Evolutionary conservation across 35 echinoderm and acorn worm genomes (phyloP).

Genomic region (Holothuria glaberrima): DNA sequence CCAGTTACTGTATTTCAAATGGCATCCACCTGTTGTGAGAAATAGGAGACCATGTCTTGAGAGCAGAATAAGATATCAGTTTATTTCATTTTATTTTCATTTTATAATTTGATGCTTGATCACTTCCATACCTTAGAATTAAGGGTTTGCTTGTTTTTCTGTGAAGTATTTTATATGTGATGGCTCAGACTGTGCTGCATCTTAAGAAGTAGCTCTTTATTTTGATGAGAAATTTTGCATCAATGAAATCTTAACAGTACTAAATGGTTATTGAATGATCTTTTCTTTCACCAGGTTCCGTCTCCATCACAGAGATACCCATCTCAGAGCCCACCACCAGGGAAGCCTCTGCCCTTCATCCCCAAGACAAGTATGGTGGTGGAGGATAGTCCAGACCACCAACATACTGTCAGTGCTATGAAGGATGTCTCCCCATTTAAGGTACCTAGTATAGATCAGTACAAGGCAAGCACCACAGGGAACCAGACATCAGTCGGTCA

Average conservation of each 20-base stretch:
- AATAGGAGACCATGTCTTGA: too few relatives aligned
- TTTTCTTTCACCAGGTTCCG: conserved; percentile 12
- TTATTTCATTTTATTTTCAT: too few relatives aligned
- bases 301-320: conserved; percentile 12
- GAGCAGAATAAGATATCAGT: too few relatives aligned
- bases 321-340: neutral
- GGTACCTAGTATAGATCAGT: conserved; percentile 81
- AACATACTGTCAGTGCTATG: neutral
- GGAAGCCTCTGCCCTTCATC: conserved; percentile 29
- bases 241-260: neutral
- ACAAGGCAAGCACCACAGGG: conserved; percentile 62
- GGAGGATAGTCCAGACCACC: neutral
- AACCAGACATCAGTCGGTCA: neutral
- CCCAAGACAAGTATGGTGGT: neutral
- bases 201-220: too few relatives aligned
- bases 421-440: conserved; percentile 67
- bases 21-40: too few relatives aligned
- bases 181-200: too few relatives aligned
- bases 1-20: too few relatives aligned
- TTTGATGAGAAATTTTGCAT: neutral
- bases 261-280: neutral
- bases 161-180: too few relatives aligned
- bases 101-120: too few relatives aligned
- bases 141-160: too few relatives aligned
- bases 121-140: too few relatives aligned